Base-by-base conservation (phyloP, 2,888 invertebrate species). In the Lingula anatina region DNA sequence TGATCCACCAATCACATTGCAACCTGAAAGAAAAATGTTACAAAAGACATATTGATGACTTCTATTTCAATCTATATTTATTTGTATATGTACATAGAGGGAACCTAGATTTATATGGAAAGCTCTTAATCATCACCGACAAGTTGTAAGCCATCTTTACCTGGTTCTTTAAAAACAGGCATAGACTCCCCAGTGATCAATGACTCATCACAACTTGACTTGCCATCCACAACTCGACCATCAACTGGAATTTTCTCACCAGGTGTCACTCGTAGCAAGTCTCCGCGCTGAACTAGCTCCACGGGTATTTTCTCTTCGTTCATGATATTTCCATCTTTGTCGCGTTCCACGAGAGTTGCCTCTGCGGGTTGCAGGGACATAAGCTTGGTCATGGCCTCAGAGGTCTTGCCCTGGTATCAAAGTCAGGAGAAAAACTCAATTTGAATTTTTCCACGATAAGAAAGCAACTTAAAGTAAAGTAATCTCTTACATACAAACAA, bases 221-320 rank as follows among this genome's bases (percentile, higher is more conserved):
- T 85, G 0, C 97, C 97, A 47, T 85, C 83, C n/a, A 84, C 75
- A 1, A 97, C 94, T 68, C 87, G 86, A 12, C 61, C 97, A 77
- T 99, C 97, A 0, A 96, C 96, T 0, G 97, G 95, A 9, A 99
- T 89, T 77, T 97, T 97, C 1, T 90, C 89, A 0, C 96, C 97
- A 0, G 94, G 95, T 0, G 94, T 85, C 1, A 96, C 88, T 84
- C 85, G 67, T 0, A 64, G 79, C 20, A 87, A 80, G 73, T 96
- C 95, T 0, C 92, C 92, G 39, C 92, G 80, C 74, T 96, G 92
- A 3, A 97, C 93, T 64, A 96, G 81, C 71, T 97, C 95, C 0
- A 93, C 89, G 21, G 87, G 85, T 35, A 83, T 82, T 67, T 86
- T 86, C 76, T 93, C 91, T 58, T 79, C 79, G 18, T 61, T 70